These are phyloP conservation scores for Aptenodytes forsteri DNA, from an alignment of 2,113 vertebrate genomes.

Conservation along the genomic window DNA sequence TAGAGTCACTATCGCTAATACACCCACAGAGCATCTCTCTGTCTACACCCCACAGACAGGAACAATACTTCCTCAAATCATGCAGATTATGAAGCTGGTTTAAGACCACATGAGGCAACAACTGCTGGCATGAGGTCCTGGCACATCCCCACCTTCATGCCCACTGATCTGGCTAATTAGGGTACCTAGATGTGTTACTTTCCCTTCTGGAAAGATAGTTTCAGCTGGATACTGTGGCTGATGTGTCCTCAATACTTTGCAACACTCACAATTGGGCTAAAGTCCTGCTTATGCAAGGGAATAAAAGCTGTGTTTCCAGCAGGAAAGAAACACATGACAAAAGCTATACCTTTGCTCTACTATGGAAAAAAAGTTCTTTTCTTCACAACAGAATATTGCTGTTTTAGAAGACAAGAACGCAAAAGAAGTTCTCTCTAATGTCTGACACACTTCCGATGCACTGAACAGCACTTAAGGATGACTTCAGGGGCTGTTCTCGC, in stretches of 20 bases:
- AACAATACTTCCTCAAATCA: slow-evolving; percentile 15
- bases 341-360: neutral
- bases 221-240: neutral
- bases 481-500: neutral
- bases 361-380: neutral
- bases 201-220: slow-evolving; percentile 8
- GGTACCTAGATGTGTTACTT: slow-evolving; percentile 30
- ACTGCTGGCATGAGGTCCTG: slow-evolving; percentile 66
- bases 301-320: neutral
- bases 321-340: neutral
- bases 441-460: neutral
- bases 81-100: slow-evolving; percentile 72
- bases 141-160: slow-evolving; percentile 71
- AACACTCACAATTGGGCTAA: neutral
- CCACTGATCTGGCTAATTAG: slow-evolving; percentile 77
- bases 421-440: neutral
- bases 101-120: slow-evolving; percentile 64
- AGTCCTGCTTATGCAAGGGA: neutral
- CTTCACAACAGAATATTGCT: neutral
- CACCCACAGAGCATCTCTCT: neutral
- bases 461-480: neutral
- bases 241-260: neutral
- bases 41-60: neutral
- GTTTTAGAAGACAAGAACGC: neutral
- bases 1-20: neutral